Evolutionary conservation across 2,888 invertebrate species (phyloP).

Genomic region (Scaptomyza tumidula): DNA sequence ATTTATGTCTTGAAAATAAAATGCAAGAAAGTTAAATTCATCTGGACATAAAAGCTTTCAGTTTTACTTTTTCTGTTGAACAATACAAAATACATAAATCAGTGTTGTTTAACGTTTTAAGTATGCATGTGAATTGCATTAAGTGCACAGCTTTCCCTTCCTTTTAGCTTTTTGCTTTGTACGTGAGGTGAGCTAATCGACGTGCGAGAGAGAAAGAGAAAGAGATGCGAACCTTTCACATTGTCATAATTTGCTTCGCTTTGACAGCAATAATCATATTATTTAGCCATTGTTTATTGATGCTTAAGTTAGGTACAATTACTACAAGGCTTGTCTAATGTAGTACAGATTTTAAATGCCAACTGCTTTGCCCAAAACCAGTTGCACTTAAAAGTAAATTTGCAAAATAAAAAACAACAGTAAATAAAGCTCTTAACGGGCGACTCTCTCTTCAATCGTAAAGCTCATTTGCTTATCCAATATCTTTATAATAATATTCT

Average conservation of each 20-base stretch:
- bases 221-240: conserved; percentile 2
- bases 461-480: conserved; percentile 7
- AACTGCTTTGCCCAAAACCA: conserved; percentile 40
- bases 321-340: background rate
- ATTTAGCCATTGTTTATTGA: conserved; percentile 1
- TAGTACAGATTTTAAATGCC: conserved; percentile 5
- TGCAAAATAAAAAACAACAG: conserved; percentile 23
- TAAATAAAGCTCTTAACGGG: background rate
- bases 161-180: background rate
- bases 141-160: background rate
- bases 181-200: conserved; percentile 30
- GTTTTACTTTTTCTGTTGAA: background rate
- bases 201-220: background rate
- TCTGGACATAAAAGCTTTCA: background rate
- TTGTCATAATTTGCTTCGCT: background rate
- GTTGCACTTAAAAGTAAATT: conserved; percentile 49
- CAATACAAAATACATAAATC: background rate
- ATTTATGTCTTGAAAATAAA: too few relatives aligned
- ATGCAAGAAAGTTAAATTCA: too few relatives aligned
- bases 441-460: background rate
- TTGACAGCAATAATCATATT: background rate
- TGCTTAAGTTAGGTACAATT: background rate
- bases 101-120: background rate
- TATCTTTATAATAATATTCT: background rate
- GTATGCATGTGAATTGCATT: background rate